phyloP scores from a whole-genome alignment of 2,888 invertebrate species.

The Oasisia sp. region DNA sequence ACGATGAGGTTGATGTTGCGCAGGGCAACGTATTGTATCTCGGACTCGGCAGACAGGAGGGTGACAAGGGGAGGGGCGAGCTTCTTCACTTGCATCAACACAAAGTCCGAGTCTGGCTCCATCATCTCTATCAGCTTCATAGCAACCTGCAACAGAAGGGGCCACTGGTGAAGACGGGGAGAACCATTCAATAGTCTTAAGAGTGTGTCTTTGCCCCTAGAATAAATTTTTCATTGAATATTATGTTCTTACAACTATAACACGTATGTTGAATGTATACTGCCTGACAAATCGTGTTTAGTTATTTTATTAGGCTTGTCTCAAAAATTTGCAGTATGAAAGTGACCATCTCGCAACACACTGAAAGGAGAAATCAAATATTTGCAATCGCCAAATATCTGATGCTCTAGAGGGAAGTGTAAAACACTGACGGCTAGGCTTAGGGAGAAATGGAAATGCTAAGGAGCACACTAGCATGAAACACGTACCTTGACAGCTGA shows the following conservation, averaged over 20 bases:
- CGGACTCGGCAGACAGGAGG: conserved; percentile 95
- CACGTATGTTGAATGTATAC: too few species aligned
- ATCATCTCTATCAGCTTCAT: conserved; percentile 99
- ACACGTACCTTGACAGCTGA: conserved; percentile 91
- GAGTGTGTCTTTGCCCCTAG: too few species aligned
- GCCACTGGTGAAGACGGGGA: too few species aligned
- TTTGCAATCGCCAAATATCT: too few species aligned
- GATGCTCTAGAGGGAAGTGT: background rate
- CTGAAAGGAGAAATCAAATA: too few species aligned
- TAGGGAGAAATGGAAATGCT: background rate
- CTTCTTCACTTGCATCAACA: conserved; percentile 92
- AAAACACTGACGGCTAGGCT: background rate
- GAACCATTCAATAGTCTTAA: too few species aligned
- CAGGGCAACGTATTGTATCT: conserved; percentile 98
- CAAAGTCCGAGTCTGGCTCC: conserved; percentile 91
- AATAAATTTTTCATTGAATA: too few species aligned
- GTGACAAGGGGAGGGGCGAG: conserved; percentile 99
- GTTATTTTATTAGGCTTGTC: too few species aligned
- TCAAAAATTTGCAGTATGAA: too few species aligned
- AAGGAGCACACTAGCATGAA: background rate
- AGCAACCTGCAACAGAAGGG: conserved; percentile 69
- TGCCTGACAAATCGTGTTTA: too few species aligned
- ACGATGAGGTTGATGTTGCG: conserved; percentile 99
- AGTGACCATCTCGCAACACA: too few species aligned
- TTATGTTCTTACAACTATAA: too few species aligned